Evolutionary conservation across 1,140 invertebrate species (phyloP).

Genomic region (Homalodisca vitripennis): DNA sequence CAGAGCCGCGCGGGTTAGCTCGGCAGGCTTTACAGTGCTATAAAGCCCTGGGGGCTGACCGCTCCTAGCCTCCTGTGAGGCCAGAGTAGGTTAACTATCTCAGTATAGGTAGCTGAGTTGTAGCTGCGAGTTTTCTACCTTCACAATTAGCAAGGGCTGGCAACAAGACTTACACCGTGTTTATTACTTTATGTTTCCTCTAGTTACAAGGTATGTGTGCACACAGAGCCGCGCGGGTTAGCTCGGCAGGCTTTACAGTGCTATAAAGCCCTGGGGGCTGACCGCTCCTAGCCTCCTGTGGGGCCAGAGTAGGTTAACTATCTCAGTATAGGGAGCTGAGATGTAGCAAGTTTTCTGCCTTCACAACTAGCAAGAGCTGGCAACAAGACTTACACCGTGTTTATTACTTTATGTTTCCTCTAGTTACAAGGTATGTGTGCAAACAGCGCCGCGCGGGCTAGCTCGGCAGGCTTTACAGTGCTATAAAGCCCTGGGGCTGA

Average conservation of each 20-base stretch:
- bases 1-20: no score
- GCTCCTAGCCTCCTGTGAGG: no score
- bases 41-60: no score
- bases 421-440: not conserved
- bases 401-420: conserved; percentile 16
- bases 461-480: not conserved
- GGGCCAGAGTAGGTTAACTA: not conserved
- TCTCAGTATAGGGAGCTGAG: no score
- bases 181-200: conserved; percentile 16
- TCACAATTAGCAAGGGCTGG: conserved; percentile 9
- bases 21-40: not conserved
- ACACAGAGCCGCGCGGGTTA: no score
- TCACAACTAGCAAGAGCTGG: no score
- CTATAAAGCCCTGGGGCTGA: not conserved
- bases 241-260: not conserved
- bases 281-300: conserved; percentile 5
- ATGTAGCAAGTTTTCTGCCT: no score
- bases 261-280: not conserved
- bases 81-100: no score
- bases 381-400: conserved; percentile 6
- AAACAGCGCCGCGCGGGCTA: no score
- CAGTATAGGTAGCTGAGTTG: no score
- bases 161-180: conserved; percentile 3
- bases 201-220: not conserved
- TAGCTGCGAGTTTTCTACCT: no score